Evolutionary conservation across 2,797 vertebrate genomes (phyloP), one percentile per base, ranked within the genome.

Genomic region (Erithacus rubecula): DNA sequence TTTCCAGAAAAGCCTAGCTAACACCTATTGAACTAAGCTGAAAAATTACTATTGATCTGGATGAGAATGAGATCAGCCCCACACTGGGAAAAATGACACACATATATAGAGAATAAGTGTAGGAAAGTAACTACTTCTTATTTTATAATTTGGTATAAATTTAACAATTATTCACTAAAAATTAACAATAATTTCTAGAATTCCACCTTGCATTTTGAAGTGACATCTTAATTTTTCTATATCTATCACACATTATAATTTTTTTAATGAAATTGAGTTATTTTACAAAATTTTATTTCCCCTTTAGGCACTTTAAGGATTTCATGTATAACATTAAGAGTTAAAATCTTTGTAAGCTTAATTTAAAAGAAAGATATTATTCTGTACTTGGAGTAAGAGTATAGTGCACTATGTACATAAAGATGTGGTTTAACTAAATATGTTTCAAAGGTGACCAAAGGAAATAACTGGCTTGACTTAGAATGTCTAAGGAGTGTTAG

Each of bases 41-140:
- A 90, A 93, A 89, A 94, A 94, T 64, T 92, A 8, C 18, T 93
- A 80, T 90, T 96, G 86, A 93, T 95, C 53, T 68, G 75, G 91
- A 56, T 77, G 69, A 93, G 60, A 87, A 86, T 39, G 32, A 78
- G 51, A 82, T 91, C 83, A 90, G 24, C 12, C 32, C 10, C 74
- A 70, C 20, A 46, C 43, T 65, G 68, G 41, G 56, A 32, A 77
- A 91, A 90, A 85, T 70, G 11, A 68, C 21, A 74, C 18, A 41
- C 1, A n/a, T 3, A 69, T 56, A 71, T 55, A 84, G 70, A 43
- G 46, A 82, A 67, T 15, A 80, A 77, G 87, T 79, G 41, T 26
- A 83, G 36, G 44, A 89, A 82, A 92, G 32, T 46, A 87, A 80
- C 84, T 89, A 85, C 27, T 79, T 95, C 22, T 92, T 89, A 29